phyloP scores from a whole-genome alignment of 2,797 vertebrate species.

The Phylloscopus collybita region DNA sequence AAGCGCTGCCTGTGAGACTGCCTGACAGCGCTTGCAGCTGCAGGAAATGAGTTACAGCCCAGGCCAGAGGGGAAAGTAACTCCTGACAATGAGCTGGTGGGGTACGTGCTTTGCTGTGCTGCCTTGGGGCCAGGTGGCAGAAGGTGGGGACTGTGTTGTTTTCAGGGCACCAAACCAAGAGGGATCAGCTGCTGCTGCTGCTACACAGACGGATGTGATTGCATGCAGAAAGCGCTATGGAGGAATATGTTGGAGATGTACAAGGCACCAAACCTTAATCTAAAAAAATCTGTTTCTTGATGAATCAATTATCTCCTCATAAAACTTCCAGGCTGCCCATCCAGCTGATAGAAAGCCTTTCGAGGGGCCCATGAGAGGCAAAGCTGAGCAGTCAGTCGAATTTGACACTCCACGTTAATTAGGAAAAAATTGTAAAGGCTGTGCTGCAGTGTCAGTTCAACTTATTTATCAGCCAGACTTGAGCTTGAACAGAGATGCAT shows the following conservation, averaged over 20 bases:
- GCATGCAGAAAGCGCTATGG: neutral
- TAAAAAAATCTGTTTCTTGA: neutral
- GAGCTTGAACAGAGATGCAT: neutral
- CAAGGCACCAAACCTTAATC: neutral
- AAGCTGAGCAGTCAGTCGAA: neutral
- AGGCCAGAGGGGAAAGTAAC: slow-evolving; percentile 29
- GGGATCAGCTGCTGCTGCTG: neutral
- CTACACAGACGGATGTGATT: fast-evolving
- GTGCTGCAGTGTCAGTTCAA: neutral
- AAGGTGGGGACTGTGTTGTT: neutral
- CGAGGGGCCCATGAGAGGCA: neutral
- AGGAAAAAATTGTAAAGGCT: neutral
- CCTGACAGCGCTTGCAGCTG: slow-evolving; percentile 53
- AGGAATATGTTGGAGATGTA: neutral
- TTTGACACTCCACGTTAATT: neutral
- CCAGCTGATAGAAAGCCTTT: neutral
- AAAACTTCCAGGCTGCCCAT: neutral
- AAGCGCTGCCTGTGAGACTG: neutral
- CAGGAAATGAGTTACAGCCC: slow-evolving; percentile 63
- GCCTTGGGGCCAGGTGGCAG: neutral
- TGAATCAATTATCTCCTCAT: neutral
- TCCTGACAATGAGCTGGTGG: neutral
- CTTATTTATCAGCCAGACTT: neutral
- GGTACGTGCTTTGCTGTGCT: neutral
- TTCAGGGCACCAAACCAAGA: neutral